Conservation (phyloP, 2,888 invertebrate genomes). For the Tinea pellionella region DNA sequence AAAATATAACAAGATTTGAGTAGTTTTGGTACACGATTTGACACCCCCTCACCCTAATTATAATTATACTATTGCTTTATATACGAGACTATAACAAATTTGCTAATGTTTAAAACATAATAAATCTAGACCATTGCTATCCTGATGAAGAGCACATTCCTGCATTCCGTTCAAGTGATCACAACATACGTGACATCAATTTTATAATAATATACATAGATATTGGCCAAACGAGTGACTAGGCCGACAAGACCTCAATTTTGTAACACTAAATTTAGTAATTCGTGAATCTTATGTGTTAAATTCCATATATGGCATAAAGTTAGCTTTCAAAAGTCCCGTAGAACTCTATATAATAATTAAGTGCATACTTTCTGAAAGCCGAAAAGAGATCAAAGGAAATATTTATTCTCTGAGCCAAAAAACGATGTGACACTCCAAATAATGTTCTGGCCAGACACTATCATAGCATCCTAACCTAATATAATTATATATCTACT, state of each 20-base stretch:
- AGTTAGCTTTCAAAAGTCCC: conserved; percentile 69
- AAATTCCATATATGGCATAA: conserved; percentile 70
- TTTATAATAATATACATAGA: conserved; percentile 65
- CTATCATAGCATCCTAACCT: conserved; percentile 69
- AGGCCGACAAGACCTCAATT: conserved; percentile 63
- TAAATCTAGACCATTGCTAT: conserved; percentile 69
- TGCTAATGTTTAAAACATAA: conserved; percentile 63
- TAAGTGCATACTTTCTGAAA: conserved; percentile 68
- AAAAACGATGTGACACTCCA: conserved; percentile 65
- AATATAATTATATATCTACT: no score
- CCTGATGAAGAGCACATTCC: conserved; percentile 61
- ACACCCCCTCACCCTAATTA: conserved; percentile 62
- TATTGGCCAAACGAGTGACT: conserved; percentile 69
- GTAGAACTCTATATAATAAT: conserved; percentile 54
- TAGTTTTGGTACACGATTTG: conserved; percentile 61
- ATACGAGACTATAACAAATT: conserved; percentile 66
- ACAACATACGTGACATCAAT: conserved; percentile 35
- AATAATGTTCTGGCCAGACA: conserved; percentile 69
- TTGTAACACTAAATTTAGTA: conserved; percentile 67
- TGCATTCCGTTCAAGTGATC: conserved; percentile 61
- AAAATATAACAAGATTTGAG: conserved; percentile 58
- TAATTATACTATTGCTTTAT: conserved; percentile 67
- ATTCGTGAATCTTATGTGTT: conserved; percentile 68
- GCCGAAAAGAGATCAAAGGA: conserved; percentile 68
- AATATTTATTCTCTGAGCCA: conserved; percentile 69